These are phyloP conservation scores for Vipera latastei DNA, from an alignment of 2,797 vertebrate species.

Conservation along the genomic window DNA sequence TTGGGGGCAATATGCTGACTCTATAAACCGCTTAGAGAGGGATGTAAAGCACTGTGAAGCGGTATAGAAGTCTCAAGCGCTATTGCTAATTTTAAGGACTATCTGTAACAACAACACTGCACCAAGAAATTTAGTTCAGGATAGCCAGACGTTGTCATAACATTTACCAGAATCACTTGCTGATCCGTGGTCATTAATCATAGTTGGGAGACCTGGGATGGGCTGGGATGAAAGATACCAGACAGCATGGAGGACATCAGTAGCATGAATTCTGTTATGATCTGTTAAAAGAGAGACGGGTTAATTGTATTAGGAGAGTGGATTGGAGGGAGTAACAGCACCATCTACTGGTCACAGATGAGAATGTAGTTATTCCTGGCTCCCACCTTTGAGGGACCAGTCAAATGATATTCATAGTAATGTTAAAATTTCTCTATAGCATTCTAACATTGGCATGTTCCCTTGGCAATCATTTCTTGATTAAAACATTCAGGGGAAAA, in stretches of 20 bases:
- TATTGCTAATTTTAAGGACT: no score
- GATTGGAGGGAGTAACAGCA: slow-evolving; percentile 39
- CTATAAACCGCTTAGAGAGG: no score
- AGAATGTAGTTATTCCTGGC: not conserved
- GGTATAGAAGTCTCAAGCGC: no score
- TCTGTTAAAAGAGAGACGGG: slow-evolving; percentile 69
- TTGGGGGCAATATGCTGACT: no score
- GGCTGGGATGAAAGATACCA: slow-evolving; percentile 97
- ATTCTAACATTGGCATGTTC: not conserved
- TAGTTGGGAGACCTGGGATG: slow-evolving; percentile 87
- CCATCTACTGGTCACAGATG: slow-evolving; percentile 66
- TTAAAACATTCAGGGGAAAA: not conserved
- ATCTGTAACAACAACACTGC: no score
- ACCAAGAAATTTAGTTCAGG: not conserved
- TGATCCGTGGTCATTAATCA: slow-evolving; percentile 83
- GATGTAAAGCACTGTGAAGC: no score
- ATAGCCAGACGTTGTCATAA: accelerated
- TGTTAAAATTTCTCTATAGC: not conserved
- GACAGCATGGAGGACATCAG: slow-evolving; percentile 97
- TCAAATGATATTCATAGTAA: not conserved
- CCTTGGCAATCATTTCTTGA: not conserved
- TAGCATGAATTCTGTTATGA: slow-evolving; percentile 97
- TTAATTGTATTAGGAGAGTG: not conserved
- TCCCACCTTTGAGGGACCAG: not conserved
- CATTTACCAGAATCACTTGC: slow-evolving; percentile 89